phyloP scores from a whole-genome alignment of 1,140 invertebrate species.

The Cyrtorhinus lividipennis region DNA sequence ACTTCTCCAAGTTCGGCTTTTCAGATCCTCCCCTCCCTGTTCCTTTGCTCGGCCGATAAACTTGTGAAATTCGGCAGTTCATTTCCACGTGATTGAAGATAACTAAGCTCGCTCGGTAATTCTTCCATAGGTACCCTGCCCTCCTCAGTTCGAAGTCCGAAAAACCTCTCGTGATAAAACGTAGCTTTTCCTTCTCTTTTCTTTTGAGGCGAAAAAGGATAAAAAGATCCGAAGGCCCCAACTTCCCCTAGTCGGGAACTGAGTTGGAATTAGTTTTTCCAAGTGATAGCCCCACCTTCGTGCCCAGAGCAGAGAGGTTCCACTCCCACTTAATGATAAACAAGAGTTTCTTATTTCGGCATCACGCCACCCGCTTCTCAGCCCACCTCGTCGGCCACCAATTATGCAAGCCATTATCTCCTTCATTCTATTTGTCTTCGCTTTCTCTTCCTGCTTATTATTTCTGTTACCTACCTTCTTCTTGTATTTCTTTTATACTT shows the following conservation, averaged over 20 bases:
- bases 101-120: background rate
- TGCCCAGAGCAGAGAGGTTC: background rate
- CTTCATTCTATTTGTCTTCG: conserved; percentile 10
- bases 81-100: background rate
- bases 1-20: too few species aligned
- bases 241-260: background rate
- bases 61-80: background rate
- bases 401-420: background rate
- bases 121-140: background rate
- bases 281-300: background rate
- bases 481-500: too few species aligned
- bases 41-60: background rate
- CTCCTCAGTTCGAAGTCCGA: background rate
- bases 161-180: background rate
- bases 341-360: background rate
- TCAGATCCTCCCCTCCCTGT: too few species aligned
- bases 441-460: too few species aligned
- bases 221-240: background rate
- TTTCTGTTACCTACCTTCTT: too few species aligned
- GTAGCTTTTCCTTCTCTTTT: background rate
- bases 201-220: background rate
- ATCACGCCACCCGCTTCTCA: background rate
- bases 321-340: background rate
- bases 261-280: background rate
- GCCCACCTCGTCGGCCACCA: background rate